Evolutionary conservation across 1,140 invertebrate genomes (phyloP).

Genomic region (Choristoneura fumiferana): DNA sequence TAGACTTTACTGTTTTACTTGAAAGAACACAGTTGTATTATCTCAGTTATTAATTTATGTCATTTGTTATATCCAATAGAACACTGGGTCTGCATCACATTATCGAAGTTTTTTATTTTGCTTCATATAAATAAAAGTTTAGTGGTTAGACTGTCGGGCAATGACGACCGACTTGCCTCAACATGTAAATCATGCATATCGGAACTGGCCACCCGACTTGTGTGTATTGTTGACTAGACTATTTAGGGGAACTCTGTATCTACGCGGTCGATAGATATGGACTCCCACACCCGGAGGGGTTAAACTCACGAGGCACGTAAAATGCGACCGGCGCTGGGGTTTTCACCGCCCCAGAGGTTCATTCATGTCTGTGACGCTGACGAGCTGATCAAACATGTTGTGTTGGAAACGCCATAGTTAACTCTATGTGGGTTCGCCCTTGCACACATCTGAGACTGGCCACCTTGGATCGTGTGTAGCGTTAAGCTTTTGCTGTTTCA

Average conservation of each 20-base stretch:
- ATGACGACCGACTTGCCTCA: not conserved
- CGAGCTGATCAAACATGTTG: not conserved
- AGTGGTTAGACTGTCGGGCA: not conserved
- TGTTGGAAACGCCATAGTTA: not conserved
- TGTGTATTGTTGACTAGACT: not conserved
- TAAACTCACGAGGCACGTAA: not conserved
- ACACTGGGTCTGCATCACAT: not conserved
- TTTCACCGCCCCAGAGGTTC: not conserved
- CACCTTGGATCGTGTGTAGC: not conserved
- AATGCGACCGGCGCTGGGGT: not conserved
- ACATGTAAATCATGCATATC: not conserved
- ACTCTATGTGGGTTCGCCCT: not conserved
- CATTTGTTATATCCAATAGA: not conserved
- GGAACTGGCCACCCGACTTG: not conserved
- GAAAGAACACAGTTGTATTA: not conserved
- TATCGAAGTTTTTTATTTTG: not conserved
- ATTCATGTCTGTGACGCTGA: constrained; percentile 1
- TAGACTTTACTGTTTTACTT: not conserved
- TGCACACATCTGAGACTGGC: not conserved
- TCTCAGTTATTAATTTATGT: too few species aligned
- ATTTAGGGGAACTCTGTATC: not conserved
- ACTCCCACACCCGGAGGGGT: not conserved
- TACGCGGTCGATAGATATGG: not conserved
- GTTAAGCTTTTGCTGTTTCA: not conserved
- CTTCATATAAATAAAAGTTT: not conserved